Percentiles rank a stretch among this genome's conserved stretches.
phyloP scores from a whole-genome alignment of 2,797 vertebrate species.

The Chromobotia macracanthus region DNA sequence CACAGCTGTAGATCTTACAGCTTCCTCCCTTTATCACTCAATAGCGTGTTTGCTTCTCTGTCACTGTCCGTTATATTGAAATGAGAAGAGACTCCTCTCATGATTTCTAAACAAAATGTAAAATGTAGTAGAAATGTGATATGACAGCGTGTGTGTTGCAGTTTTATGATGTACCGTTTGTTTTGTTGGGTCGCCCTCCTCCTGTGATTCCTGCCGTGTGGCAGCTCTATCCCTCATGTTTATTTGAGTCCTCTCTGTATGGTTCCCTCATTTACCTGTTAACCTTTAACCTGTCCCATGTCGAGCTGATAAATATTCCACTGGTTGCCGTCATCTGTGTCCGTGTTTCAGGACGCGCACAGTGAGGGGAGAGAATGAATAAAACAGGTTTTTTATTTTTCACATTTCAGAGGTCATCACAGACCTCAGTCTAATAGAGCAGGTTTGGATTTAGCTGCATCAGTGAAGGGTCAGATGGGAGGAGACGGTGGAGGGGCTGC shows the following conservation, averaged over 20 bases:
- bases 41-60: neutral
- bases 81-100: neutral
- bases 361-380: neutral
- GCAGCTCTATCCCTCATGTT: neutral
- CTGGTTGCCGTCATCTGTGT: neutral
- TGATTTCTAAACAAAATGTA: neutral
- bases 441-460: slow-evolving; percentile 52
- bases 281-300: slow-evolving; percentile 18
- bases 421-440: no score
- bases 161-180: neutral
- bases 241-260: slow-evolving; percentile 30
- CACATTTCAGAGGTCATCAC: no score
- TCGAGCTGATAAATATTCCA: slow-evolving; percentile 6
- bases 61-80: neutral
- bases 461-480: slow-evolving; percentile 70
- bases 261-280: slow-evolving; percentile 26
- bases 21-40: slow-evolving; percentile 23
- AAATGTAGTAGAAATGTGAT: neutral
- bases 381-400: neutral
- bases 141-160: neutral
- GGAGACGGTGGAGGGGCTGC: slow-evolving; percentile 65
- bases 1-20: slow-evolving; percentile 55
- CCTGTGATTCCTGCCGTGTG: neutral
- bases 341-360: neutral
- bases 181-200: slow-evolving; percentile 5